Evolutionary conservation across 2,888 invertebrate genomes (phyloP), one percentile per base, ranked within the genome.

Genomic region (Lycia hirtaria): DNA sequence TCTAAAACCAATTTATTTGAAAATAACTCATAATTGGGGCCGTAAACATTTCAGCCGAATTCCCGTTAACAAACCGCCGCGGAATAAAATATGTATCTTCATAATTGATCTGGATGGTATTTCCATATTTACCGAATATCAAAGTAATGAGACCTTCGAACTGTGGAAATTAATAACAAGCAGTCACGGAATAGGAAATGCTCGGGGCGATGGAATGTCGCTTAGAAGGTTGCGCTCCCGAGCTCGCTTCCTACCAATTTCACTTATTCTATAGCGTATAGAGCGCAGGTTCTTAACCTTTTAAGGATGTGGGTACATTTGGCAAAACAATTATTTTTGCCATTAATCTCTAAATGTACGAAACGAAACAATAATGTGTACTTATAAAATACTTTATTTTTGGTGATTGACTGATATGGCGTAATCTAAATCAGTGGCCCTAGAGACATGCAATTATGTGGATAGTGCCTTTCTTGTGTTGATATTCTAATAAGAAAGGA

Each of bases 141-240:
- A 58, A 52, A 44, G 49, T 57, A 60, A 55, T 50, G 48, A 54
- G 38, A 26, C 51, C 62, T 62, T 64, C 56, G 59, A 58, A 59
- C 65, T 62, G 63, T 69, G 63, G 63, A 73, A 67, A 71, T 76
- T 75, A 78, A 79, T 78, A 73, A 73, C 69, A 57, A 61, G 60
- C 67, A 68, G 74, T 74, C 76, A 75, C 74, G 74, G 68, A 68
- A 74, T 57, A 65, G 57, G 57, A 58, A 58, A 58, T 53, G 48
- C 48, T 53, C 35, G 52, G 10, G 24, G 52, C 52, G 41, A 52
- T 52, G 52, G 57, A 48, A 53, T 58, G 57, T 48, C 48, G 41
- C 24, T 49, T 14, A 14, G 43, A 53, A 52, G 52, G 57, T 57
- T 52, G 32, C 26, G 38, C 22, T 22, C 19, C 5, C 5, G 44